A percentile compares a stretch with the other conserved stretches of the same genome.
phyloP scores from a whole-genome alignment of 1,140 invertebrate genomes.

The Asbolus verrucosus region DNA sequence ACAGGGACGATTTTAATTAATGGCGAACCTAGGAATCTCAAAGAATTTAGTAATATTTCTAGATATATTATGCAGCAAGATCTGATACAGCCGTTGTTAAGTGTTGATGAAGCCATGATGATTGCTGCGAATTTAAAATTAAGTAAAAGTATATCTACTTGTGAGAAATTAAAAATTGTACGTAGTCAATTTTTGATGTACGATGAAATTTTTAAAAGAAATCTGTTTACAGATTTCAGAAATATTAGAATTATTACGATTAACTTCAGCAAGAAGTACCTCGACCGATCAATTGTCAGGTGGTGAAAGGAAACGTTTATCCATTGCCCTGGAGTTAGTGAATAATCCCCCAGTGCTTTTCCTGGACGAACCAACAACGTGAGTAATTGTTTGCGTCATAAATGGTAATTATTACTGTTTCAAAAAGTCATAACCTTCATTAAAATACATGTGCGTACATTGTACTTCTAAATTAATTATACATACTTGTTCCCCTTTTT shows the following conservation, averaged over 20 bases:
- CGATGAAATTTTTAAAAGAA: not conserved
- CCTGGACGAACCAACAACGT: constrained; percentile 87
- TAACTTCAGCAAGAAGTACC: constrained; percentile 76
- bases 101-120: constrained; percentile 86
- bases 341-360: constrained; percentile 95
- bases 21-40: constrained; percentile 78
- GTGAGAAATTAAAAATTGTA: constrained; percentile 79
- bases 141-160: constrained; percentile 71
- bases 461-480: not conserved
- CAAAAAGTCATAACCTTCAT: no score
- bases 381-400: constrained; percentile 60
- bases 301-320: constrained; percentile 91
- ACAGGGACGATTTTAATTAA: constrained; percentile 80
- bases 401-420: not conserved
- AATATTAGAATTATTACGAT: constrained; percentile 75
- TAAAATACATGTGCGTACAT: no score
- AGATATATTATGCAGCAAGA: constrained; percentile 97
- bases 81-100: constrained; percentile 85
- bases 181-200: constrained; percentile 62
- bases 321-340: constrained; percentile 91
- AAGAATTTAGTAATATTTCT: constrained; percentile 86
- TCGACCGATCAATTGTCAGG: constrained; percentile 83
- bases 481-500: no score
- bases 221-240: constrained; percentile 74
- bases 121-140: constrained; percentile 91